Conservation (phyloP, 2,113 vertebrate genomes). For the Murina feae region DNA sequence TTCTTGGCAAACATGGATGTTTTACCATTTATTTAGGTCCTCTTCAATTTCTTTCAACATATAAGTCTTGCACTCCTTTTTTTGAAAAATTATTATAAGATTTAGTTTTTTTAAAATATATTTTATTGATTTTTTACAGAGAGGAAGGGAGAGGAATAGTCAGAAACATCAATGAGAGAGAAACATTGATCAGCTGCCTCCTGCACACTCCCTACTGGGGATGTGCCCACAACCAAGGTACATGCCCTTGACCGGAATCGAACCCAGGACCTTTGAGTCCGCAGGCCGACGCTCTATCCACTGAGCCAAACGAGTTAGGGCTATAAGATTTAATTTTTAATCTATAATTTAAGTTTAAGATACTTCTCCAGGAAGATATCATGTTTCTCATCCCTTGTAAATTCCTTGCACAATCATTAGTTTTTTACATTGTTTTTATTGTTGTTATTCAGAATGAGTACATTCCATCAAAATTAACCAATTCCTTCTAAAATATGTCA, state of each 20-base stretch:
- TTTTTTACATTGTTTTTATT: neutral
- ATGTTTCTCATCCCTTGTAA: neutral
- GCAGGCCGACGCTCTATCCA: no score
- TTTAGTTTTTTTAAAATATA: no score
- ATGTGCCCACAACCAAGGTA: no score
- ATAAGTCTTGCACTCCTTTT: neutral
- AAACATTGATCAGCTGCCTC: no score
- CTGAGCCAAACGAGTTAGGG: no score
- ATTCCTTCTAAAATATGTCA: neutral
- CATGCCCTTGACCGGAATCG: no score
- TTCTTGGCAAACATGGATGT: neutral
- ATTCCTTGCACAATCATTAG: neutral
- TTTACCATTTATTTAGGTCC: neutral
- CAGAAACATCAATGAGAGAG: no score
- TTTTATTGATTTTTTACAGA: no score
- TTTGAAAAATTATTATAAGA: neutral
- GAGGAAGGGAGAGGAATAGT: no score
- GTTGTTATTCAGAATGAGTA: neutral
- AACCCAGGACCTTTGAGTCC: no score
- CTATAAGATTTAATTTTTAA: neutral
- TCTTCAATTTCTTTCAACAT: neutral
- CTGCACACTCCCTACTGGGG: no score
- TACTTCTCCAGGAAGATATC: neutral
- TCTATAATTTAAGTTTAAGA: neutral
- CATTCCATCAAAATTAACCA: neutral